Evolutionary conservation across 2,888 invertebrate species (phyloP).

Genomic region (Hesperia comma): DNA sequence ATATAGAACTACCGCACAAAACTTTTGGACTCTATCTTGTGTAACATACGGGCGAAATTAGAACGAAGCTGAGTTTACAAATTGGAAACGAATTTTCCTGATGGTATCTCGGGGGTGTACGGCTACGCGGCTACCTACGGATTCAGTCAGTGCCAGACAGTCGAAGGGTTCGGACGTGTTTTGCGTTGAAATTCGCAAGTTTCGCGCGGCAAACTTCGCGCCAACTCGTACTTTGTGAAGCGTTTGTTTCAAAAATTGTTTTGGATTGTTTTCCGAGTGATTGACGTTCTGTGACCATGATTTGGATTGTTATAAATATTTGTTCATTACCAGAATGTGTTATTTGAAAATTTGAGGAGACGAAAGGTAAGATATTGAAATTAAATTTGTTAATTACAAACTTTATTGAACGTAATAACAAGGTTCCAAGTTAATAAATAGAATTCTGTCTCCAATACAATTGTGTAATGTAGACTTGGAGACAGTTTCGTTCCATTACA

Average conservation of each 20-base stretch:
- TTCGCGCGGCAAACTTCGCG: slow-evolving; percentile 37
- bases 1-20: slow-evolving; percentile 6
- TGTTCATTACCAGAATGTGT: slow-evolving; percentile 15
- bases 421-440: too few relatives aligned
- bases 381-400: background rate
- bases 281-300: slow-evolving; percentile 21
- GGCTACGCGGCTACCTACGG: too few relatives aligned
- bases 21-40: background rate
- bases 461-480: too few relatives aligned
- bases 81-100: slow-evolving; percentile 36
- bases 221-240: background rate
- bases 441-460: too few relatives aligned
- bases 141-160: slow-evolving; percentile 39
- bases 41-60: slow-evolving; percentile 28
- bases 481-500: too few relatives aligned
- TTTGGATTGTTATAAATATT: slow-evolving; percentile 21
- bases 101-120: slow-evolving; percentile 33
- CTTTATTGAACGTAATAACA: too few relatives aligned
- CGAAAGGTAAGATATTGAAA: background rate
- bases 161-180: slow-evolving; percentile 41
- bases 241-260: background rate
- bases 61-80: slow-evolving; percentile 20
- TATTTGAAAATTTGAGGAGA: slow-evolving; percentile 18
- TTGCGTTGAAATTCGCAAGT: slow-evolving; percentile 35
- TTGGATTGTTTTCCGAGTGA: background rate